Evolutionary conservation across 2,888 invertebrate genomes (phyloP).

Genomic region (Germaria angustata): DNA sequence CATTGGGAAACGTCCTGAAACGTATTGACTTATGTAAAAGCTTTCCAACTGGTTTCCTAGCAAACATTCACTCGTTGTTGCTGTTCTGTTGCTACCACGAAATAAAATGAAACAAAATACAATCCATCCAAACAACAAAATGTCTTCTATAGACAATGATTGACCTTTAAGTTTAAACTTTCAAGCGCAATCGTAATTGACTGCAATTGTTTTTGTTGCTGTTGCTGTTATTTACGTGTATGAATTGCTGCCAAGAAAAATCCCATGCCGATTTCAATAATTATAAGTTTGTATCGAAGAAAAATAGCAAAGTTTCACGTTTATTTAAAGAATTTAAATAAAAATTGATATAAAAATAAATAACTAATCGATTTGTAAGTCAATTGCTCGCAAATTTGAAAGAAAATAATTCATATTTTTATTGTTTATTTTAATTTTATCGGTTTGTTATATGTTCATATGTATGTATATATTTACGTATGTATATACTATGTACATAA

Average conservation of each 20-base stretch:
- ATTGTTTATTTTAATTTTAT: too few relatives aligned
- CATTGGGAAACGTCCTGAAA: too few relatives aligned
- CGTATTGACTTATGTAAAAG: too few relatives aligned
- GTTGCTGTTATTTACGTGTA: conserved; percentile 21
- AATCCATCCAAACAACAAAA: not conserved
- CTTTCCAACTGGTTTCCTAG: not conserved
- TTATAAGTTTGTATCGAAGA: conserved; percentile 8
- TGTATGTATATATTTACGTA: too few relatives aligned
- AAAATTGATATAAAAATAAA: conserved; percentile 8
- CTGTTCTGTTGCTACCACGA: not conserved
- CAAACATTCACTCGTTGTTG: not conserved
- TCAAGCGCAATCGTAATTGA: conserved; percentile 13
- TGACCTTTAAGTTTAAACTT: conserved; percentile 48
- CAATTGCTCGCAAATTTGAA: too few relatives aligned
- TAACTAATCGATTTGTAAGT: too few relatives aligned
- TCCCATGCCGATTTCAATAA: conserved; percentile 13
- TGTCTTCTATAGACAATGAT: conserved; percentile 4
- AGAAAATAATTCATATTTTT: too few relatives aligned
- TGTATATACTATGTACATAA: too few relatives aligned
- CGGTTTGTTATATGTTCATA: too few relatives aligned
- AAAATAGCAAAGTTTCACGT: conserved; percentile 21
- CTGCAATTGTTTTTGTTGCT: not conserved
- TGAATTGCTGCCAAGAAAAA: conserved; percentile 50
- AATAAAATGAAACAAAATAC: not conserved
- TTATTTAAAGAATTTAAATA: conserved; percentile 33